Conservation (phyloP, 2,888 invertebrate genomes). For the Eristalinus aeneus region DNA sequence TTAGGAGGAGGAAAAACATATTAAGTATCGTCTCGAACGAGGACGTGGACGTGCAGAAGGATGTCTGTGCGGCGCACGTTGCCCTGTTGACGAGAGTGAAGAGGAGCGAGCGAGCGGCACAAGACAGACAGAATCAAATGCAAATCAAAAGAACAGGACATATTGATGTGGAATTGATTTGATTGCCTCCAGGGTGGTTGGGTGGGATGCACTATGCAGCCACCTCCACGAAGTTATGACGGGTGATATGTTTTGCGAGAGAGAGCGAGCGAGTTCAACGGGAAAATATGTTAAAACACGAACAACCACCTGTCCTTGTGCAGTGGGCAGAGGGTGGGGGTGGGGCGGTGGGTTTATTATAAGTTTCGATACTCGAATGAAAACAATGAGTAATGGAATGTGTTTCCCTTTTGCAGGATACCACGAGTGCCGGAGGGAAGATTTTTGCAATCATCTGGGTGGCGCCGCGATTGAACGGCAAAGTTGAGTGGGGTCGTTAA, state of each 20-base stretch:
- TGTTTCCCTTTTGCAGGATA: not conserved
- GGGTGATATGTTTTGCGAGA: constrained; percentile 49
- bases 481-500: not conserved
- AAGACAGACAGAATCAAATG: constrained; percentile 47
- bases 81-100: constrained; percentile 2
- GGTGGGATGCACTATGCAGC: not conserved
- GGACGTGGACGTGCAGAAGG: constrained; percentile 11
- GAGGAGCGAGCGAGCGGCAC: constrained; percentile 9
- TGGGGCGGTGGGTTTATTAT: constrained; percentile 19
- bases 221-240: not conserved
- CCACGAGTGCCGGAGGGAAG: not conserved
- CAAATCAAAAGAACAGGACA: constrained; percentile 65
- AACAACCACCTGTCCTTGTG: not conserved
- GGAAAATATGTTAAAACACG: constrained; percentile 48
- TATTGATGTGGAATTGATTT: constrained; percentile 67
- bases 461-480: not conserved
- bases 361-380: constrained; percentile 25
- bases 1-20: constrained; percentile 20
- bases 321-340: constrained; percentile 13
- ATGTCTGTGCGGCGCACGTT: not conserved
- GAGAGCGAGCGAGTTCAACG: constrained; percentile 5
- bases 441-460: not conserved
- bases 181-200: constrained; percentile 36
- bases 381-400: constrained; percentile 14
- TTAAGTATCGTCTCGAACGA: too few species aligned